Conservation (phyloP, 2,797 vertebrate species). For the Melanitta fusca region DNA sequence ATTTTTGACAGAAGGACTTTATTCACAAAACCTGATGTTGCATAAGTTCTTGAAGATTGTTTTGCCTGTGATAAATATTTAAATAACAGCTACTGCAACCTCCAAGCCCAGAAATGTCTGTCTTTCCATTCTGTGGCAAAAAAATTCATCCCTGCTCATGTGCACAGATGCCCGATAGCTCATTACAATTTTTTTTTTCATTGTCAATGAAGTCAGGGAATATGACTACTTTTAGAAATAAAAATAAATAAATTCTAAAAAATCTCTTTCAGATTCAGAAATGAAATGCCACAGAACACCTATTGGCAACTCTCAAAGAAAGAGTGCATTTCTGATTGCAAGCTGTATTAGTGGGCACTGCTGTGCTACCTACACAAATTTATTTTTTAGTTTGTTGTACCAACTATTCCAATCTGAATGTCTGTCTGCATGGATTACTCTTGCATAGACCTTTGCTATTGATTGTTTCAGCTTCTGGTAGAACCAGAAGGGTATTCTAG, state of each 20-base stretch:
- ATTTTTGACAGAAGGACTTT: neutral
- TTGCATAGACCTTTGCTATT: neutral
- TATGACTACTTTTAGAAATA: neutral
- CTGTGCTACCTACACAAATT: neutral
- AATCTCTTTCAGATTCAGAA: neutral
- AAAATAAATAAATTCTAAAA: neutral
- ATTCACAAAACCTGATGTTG: neutral
- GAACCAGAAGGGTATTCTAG: neutral
- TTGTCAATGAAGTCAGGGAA: neutral
- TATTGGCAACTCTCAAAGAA: neutral
- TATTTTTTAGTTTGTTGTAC: neutral
- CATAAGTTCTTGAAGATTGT: neutral
- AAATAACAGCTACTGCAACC: neutral
- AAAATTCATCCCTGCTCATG: accelerated
- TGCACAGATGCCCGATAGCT: neutral
- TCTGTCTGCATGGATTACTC: neutral
- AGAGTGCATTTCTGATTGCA: neutral
- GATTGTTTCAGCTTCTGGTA: neutral
- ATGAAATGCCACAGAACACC: neutral
- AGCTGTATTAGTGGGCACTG: neutral
- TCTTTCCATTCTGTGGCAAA: neutral
- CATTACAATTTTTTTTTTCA: neutral
- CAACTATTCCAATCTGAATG: neutral
- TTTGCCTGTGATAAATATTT: neutral
- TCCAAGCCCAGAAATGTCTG: neutral